Evolutionary conservation across 2,113 vertebrate genomes (phyloP).

Genomic region (Sialia sialis): DNA sequence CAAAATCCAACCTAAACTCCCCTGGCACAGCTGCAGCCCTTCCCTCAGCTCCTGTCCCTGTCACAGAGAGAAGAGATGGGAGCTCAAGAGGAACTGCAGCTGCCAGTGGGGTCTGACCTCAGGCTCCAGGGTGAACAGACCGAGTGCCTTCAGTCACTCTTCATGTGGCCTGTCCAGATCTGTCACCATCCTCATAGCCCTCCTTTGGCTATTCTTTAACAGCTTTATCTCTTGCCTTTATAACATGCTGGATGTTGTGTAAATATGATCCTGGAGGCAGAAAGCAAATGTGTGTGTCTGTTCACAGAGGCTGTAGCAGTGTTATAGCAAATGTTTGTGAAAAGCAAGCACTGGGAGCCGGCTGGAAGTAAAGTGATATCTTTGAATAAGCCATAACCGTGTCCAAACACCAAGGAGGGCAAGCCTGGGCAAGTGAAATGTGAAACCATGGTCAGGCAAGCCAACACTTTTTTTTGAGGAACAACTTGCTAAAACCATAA

Average conservation of each 20-base stretch:
- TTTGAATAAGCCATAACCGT: background rate
- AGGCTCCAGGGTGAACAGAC: background rate
- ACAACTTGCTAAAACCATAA: background rate
- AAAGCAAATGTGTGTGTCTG: background rate
- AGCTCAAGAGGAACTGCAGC: background rate
- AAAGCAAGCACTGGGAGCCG: background rate
- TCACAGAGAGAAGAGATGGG: background rate
- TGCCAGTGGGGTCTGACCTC: background rate
- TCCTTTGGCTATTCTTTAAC: background rate
- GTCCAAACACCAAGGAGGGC: background rate
- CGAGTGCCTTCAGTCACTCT: background rate
- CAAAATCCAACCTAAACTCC: accelerated
- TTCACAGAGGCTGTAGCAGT: background rate
- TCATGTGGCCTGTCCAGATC: background rate
- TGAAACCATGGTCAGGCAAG: background rate
- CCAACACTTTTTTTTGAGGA: background rate
- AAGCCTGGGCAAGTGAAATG: background rate
- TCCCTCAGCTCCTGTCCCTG: background rate
- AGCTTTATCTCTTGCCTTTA: background rate
- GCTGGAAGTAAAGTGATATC: slow-evolving; percentile 5
- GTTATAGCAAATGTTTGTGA: background rate
- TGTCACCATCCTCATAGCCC: background rate
- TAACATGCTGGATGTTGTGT: background rate
- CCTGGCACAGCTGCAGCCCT: background rate
- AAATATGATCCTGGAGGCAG: background rate